Base-by-base conservation (phyloP, 2,797 vertebrate genomes). In the Zenarchopterus dispar region DNA sequence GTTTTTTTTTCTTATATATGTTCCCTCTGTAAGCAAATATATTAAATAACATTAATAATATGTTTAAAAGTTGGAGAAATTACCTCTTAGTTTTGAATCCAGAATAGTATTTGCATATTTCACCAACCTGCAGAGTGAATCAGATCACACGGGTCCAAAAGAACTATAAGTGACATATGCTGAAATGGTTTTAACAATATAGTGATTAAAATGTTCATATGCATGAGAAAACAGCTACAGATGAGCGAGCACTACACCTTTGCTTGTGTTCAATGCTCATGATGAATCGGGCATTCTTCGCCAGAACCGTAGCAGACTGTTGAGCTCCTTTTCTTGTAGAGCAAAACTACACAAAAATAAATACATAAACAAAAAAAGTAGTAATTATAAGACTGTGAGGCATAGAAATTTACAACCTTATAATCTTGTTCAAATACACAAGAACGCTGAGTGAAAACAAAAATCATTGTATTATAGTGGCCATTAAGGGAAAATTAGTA, bases 311-410 rank as follows among this genome's bases (percentile, higher is more conserved):
- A 77, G 97, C 96, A 1, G 97, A 95, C 76, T 98, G 97, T 78
- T 99, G 97, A 51, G 93, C 95, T 88, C 97, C 96, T 94, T 98
- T 99, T 78, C 97, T 96, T 54, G 97, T 99, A 47, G 97, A 95
- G 93, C 97, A 99, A 89, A 99, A 98, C 98, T 99, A 77, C 51
- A 57, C 3, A 43, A 81, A 82, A 42, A 41, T 28, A 75, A 3
- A 62, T 16, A 57, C 6, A 11, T 24, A 9, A 6, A 43, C 10
- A 16, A 41, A 16, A 26, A 49, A 1, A 17, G 1, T 45, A 21
- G 17, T 19, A 2, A 3, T 45, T 45, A 9, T 50, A 16, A 22
- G 44, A 11, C 19, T 22, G 17, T 44, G 42, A 44, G 15, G n/a
- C 42, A 46, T 2, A 9, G 3, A 7, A 36, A 36, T 13, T 36